Percentiles rank a stretch among this genome's conserved stretches.
Conservation (phyloP, 2,113 vertebrate species). For the Gambusia affinis region DNA sequence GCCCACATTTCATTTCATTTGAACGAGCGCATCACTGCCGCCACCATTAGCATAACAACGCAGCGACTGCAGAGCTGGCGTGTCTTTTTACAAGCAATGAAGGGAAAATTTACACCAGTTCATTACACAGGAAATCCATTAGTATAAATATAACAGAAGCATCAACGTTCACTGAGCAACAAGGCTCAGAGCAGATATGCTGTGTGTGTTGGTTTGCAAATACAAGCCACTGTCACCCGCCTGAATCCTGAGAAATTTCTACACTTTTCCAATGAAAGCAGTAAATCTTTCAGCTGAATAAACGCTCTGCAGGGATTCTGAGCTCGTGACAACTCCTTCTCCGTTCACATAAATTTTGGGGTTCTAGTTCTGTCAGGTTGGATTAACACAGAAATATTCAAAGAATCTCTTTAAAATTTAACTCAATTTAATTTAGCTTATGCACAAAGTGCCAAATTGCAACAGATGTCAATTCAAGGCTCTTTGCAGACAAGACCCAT, state of each 20-base stretch:
- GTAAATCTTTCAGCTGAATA: not conserved
- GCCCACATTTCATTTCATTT: conserved; percentile 31
- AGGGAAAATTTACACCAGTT: conserved; percentile 18
- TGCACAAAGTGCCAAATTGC: not conserved
- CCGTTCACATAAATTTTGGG: not conserved
- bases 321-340: not conserved
- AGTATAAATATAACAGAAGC: conserved; percentile 46
- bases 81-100: conserved; percentile 14
- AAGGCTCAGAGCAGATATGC: conserved; percentile 17
- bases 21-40: conserved; percentile 22
- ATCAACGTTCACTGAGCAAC: conserved; percentile 35
- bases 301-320: conserved; percentile 7
- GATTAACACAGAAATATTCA: not conserved
- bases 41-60: conserved; percentile 48
- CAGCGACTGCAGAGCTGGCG: not conserved
- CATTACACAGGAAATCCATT: conserved; percentile 64
- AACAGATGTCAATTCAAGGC: not conserved
- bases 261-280: conserved; percentile 4
- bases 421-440: not conserved
- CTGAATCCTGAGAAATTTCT: not conserved
- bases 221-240: not conserved
- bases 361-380: not conserved
- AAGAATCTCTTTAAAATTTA: not conserved
- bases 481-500: not conserved
- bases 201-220: conserved; percentile 5